Conservation (phyloP, 1,140 invertebrate species). For the Lordiphosa mommai region DNA sequence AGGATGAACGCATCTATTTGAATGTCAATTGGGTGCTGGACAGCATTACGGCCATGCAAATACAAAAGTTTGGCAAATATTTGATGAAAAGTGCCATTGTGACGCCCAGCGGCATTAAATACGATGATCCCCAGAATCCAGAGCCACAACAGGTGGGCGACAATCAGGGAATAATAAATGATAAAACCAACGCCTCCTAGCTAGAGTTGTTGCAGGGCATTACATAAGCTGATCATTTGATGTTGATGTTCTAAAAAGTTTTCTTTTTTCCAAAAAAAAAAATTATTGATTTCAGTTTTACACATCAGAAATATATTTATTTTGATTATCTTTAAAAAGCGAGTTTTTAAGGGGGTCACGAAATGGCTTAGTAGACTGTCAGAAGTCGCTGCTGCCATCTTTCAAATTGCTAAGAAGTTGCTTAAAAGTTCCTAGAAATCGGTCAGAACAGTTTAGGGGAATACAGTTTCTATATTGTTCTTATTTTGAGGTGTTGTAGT, state of each 20-base stretch:
- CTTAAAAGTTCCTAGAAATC: no score
- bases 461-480: no score
- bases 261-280: no score
- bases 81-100: slow-evolving; percentile 62
- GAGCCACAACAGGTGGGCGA: neutral
- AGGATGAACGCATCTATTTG: slow-evolving; percentile 72
- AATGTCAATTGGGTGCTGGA: slow-evolving; percentile 81
- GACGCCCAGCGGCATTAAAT: slow-evolving; percentile 43
- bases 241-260: no score
- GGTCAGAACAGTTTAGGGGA: no score
- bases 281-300: neutral
- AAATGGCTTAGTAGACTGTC: no score
- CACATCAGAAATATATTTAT: neutral
- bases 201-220: no score
- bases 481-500: no score
- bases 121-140: slow-evolving; percentile 28
- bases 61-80: slow-evolving; percentile 59
- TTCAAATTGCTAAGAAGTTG: no score
- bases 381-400: no score
- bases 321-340: neutral
- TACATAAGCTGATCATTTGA: no score
- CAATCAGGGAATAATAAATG: neutral
- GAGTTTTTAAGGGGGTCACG: no score
- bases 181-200: neutral
- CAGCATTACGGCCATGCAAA: slow-evolving; percentile 66